Conservation (phyloP, 2,888 invertebrate species). For the Aleiodes alternator region DNA sequence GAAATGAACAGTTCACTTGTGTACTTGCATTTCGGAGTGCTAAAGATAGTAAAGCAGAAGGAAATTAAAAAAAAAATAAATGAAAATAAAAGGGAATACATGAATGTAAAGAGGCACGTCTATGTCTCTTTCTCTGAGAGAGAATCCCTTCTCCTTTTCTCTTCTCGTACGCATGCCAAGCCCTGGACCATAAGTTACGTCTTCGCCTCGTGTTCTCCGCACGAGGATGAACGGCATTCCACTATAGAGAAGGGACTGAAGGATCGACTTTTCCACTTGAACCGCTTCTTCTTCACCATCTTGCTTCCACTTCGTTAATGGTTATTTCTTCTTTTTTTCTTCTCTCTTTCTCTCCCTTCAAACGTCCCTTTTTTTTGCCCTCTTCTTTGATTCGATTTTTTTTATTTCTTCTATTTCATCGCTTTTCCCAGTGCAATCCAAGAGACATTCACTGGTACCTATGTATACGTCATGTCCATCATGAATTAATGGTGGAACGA, state of each 20-base stretch:
- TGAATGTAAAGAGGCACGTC: conserved; percentile 27
- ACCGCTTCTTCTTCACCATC: conserved; percentile 33
- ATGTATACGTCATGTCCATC: conserved; percentile 44
- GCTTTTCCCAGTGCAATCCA: conserved; percentile 11
- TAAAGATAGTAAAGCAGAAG: conserved; percentile 47
- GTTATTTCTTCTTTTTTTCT: background rate
- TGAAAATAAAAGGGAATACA: conserved; percentile 28
- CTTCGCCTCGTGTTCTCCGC: conserved; percentile 40
- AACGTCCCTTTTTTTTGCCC: too few relatives aligned
- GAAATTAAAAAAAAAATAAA: background rate
- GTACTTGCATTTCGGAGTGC: conserved; percentile 35
- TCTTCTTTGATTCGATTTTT: background rate
- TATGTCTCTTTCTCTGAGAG: background rate
- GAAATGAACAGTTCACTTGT: conserved; percentile 10
- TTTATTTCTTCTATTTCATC: conserved; percentile 23
- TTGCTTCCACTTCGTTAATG: conserved; percentile 18
- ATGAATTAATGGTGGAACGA: conserved; percentile 34
- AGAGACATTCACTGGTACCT: conserved; percentile 34
- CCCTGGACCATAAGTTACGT: conserved; percentile 44
- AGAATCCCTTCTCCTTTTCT: conserved; percentile 4
- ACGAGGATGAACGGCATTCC: conserved; percentile 44
- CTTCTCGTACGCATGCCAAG: conserved; percentile 35
- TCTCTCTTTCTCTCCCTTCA: background rate
- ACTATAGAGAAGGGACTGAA: conserved; percentile 31
- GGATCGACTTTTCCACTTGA: conserved; percentile 46